Conservation (phyloP, 2,888 invertebrate genomes). For the Hydrotaea diabolus region DNA sequence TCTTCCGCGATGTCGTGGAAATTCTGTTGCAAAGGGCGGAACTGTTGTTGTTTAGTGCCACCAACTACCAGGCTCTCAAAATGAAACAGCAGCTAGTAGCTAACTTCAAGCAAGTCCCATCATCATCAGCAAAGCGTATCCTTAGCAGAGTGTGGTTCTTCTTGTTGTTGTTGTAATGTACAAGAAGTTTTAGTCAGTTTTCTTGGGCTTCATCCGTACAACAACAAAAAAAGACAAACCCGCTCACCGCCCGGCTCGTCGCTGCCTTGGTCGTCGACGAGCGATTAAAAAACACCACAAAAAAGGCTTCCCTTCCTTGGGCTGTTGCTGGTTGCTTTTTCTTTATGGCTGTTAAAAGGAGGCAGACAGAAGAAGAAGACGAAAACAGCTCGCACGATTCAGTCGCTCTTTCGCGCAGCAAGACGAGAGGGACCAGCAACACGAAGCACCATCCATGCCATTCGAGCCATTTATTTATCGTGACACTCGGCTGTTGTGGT, state of each 20-base stretch:
- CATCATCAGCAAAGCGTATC: not conserved
- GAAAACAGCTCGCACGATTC: not conserved
- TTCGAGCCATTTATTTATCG: not conserved
- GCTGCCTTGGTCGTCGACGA: not conserved
- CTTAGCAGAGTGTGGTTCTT: not conserved
- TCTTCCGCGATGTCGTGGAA: not conserved
- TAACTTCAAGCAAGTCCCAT: not conserved
- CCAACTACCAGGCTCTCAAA: constrained; percentile 74
- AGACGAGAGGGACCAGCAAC: not conserved
- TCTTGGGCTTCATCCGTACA: not conserved
- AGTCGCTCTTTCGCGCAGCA: constrained; percentile 14
- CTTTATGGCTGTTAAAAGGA: constrained; percentile 33
- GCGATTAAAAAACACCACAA: too few species aligned
- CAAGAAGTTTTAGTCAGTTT: not conserved
- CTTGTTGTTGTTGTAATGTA: not conserved
- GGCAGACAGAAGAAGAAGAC: constrained; percentile 18
- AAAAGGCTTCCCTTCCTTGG: constrained; percentile 22
- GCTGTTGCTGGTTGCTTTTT: constrained; percentile 30
- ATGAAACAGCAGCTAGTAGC: constrained; percentile 21
- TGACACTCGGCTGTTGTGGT: not conserved
- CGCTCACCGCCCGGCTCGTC: not conserved
- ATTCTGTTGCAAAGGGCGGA: constrained; percentile 69
- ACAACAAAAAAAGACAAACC: too few species aligned
- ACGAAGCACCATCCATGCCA: not conserved
- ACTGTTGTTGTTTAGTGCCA: constrained; percentile 80